Evolutionary conservation across 2,888 invertebrate genomes (phyloP), one percentile per base, ranked within the genome.

Genomic region (Drosophila affinis): DNA sequence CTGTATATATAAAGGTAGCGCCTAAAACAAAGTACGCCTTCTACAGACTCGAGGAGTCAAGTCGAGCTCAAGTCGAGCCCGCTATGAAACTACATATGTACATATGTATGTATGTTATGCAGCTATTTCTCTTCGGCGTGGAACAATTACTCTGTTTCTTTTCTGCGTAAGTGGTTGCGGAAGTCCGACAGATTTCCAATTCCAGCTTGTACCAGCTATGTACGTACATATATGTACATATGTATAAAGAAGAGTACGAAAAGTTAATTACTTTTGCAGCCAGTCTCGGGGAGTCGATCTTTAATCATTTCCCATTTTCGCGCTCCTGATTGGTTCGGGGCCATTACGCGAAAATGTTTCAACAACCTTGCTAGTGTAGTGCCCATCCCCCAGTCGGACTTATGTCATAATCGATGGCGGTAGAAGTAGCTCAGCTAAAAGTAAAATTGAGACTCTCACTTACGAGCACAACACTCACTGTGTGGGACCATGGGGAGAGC

Each of bases 401-500:
- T 82, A 80, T 78, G 78, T 78, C 88, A 73, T 83, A 73, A 75
- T 70, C 62, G 18, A 6, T 10, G 45, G 29, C 44, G 61, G 29
- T 44, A 39, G 48, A 10, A 17, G 17, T 17, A 29, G 18, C 55
- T 52, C 60, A 57, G 29, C 70, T 58, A 76, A 88, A 88, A 84
- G 84, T 81, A 84, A 84, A 88, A 87, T 72, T 53, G 60, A 72
- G 79, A 85, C 88, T 85, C 87, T 85, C 84, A 83, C 87, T 84
- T 73, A 55, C 69, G 45, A 51, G 59, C 34, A 34, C 0, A 53
- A 61, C 12, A 34, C 9, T 32, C 32, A 10, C 32, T 32, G 34
- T 12, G 34, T 12, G 12, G 32, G 32, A 12, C 9, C 21, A 44
- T 51, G 45, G 52, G 39, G 46, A 24, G 55, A 80, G 79, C 67